A percentile compares a stretch with the other conserved stretches of the same genome.
These are phyloP conservation scores for Lepeophtheirus nordmannii DNA, from an alignment of 2,888 invertebrate species.

Conservation along the genomic window DNA sequence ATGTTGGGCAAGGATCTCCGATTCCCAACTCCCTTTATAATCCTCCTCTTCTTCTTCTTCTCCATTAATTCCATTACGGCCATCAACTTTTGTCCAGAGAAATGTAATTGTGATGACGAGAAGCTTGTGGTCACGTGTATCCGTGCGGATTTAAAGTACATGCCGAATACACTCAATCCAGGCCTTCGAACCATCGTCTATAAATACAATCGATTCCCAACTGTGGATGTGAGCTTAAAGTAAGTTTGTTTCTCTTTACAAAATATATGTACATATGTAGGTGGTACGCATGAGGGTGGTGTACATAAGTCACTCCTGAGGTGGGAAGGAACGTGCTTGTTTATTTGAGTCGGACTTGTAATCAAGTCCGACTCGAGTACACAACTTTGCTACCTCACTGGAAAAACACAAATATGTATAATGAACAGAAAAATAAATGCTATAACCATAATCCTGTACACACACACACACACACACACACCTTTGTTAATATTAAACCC, in stretches of 20 bases:
- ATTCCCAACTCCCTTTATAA: not conserved
- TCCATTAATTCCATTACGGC: not conserved
- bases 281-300: too few relatives aligned
- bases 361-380: too few relatives aligned
- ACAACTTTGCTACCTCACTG: too few relatives aligned
- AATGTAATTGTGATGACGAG: conserved; percentile 17
- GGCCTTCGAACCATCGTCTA: conserved; percentile 21
- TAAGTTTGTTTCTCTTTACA: not conserved
- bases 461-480: too few relatives aligned
- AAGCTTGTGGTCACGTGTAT: conserved; percentile 22
- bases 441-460: too few relatives aligned
- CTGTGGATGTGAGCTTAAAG: conserved; percentile 22
- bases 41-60: not conserved
- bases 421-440: too few relatives aligned
- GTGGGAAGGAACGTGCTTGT: too few relatives aligned
- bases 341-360: too few relatives aligned
- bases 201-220: conserved; percentile 23
- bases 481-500: too few relatives aligned
- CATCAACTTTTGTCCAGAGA: conserved; percentile 14
- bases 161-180: conserved; percentile 22
- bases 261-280: too few relatives aligned
- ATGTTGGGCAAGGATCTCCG: not conserved
- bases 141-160: conserved; percentile 9
- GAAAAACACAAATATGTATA: too few relatives aligned
- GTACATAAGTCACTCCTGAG: too few relatives aligned